Conservation (phyloP, 64 coral and sea anemone species). For the Astreopora myriophthalma region DNA sequence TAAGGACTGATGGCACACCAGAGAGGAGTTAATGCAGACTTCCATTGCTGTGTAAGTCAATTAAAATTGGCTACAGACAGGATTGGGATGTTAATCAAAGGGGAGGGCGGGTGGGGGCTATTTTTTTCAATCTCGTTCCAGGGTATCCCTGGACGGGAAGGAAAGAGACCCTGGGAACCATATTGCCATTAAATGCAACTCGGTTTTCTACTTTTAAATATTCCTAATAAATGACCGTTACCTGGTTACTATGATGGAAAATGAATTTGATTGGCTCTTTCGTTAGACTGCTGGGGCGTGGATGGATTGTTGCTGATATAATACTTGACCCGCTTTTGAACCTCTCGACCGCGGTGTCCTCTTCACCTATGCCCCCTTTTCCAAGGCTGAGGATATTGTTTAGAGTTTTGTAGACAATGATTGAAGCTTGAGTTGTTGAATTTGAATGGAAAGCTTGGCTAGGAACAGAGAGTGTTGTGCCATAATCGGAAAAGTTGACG, state of each 20-base stretch:
- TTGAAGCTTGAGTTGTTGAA: background rate
- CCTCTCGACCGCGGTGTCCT: background rate
- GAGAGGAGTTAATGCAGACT: too few relatives aligned
- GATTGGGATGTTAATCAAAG: too few relatives aligned
- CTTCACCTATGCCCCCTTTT: background rate
- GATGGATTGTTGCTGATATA: background rate
- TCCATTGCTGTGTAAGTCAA: too few relatives aligned
- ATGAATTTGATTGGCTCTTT: background rate
- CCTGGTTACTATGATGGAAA: background rate
- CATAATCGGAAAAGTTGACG: background rate
- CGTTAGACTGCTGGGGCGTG: background rate
- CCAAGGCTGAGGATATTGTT: background rate
- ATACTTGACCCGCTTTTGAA: background rate
- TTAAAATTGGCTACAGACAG: too few relatives aligned
- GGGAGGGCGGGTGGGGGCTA: too few relatives aligned
- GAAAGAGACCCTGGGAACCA: too few relatives aligned
- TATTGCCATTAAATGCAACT: too few relatives aligned
- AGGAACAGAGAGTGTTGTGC: background rate
- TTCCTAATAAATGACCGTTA: background rate
- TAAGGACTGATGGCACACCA: too few relatives aligned
- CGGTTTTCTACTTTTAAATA: too few relatives aligned
- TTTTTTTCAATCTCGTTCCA: too few relatives aligned
- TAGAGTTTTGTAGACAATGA: constrained; percentile 33
- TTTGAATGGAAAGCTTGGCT: background rate
- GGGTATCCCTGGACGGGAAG: too few relatives aligned